These are phyloP conservation scores for Ciconia boyciana DNA, from an alignment of 2,113 vertebrate genomes.

Conservation along the genomic window DNA sequence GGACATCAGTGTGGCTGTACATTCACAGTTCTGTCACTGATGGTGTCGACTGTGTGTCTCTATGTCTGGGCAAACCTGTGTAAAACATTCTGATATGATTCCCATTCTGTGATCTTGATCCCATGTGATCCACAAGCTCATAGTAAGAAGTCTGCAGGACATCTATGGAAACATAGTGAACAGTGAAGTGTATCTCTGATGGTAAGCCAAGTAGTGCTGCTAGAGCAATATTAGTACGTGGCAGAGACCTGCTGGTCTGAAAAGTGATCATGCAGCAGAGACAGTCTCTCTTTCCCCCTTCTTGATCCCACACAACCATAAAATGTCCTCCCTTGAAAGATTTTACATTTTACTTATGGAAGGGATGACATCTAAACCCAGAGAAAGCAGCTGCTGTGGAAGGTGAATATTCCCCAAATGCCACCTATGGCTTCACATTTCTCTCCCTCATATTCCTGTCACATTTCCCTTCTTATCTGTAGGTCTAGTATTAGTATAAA, in stretches of 20 bases:
- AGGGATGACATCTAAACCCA: not conserved
- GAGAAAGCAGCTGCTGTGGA: not conserved
- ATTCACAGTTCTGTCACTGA: accelerated
- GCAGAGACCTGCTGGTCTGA: not conserved
- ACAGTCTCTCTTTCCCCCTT: not conserved
- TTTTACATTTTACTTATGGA: not conserved
- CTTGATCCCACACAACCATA: not conserved
- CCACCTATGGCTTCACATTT: not conserved
- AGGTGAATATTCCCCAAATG: not conserved
- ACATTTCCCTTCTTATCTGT: not conserved
- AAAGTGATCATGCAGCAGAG: not conserved
- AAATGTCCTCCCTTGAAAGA: not conserved
- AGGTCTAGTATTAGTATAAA: not conserved
- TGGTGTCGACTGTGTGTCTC: not conserved
- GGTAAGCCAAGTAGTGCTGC: not conserved
- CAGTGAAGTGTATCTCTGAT: not conserved
- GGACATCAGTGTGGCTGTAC: not conserved
- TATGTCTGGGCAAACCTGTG: not conserved
- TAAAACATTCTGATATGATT: not conserved
- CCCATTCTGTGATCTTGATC: not conserved
- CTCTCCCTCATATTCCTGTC: not conserved
- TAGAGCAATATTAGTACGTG: not conserved
- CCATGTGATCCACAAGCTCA: accelerated
- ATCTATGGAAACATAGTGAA: accelerated
- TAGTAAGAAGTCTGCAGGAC: not conserved